Percentiles rank a stretch among this genome's conserved stretches.
Evolutionary conservation across 2,888 invertebrate species (phyloP).

Genomic region (Steromphala cineraria): DNA sequence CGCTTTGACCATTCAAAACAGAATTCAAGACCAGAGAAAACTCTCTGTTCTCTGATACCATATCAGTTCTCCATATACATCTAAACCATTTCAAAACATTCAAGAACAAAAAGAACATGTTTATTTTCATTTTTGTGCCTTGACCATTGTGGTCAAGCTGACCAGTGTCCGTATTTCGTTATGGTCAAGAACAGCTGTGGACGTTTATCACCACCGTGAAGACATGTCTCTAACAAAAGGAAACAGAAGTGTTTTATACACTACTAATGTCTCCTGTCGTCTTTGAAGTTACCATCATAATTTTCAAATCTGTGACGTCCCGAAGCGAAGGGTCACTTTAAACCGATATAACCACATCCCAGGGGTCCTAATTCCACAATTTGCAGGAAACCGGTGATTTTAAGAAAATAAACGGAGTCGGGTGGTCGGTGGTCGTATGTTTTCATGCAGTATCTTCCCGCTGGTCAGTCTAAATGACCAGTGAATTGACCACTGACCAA

Average conservation of each 20-base stretch:
- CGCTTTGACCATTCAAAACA: too few relatives aligned
- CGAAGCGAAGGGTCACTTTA: background rate
- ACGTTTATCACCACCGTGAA: background rate
- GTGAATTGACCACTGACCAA: background rate
- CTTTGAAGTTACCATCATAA: background rate
- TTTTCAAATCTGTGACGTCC: background rate
- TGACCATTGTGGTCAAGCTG: too few relatives aligned
- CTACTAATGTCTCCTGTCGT: background rate
- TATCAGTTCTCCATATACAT: too few relatives aligned
- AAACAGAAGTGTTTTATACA: background rate
- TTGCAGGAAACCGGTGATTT: background rate
- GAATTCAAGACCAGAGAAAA: too few relatives aligned
- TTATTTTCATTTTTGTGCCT: too few relatives aligned
- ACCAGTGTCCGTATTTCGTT: too few relatives aligned
- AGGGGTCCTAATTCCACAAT: background rate
- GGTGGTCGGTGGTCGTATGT: background rate
- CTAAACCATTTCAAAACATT: too few relatives aligned
- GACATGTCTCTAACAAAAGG: background rate
- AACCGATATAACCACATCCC: background rate
- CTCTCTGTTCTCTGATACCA: too few relatives aligned
- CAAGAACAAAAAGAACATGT: too few relatives aligned
- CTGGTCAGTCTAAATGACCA: background rate
- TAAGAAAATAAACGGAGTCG: constrained; percentile 6
- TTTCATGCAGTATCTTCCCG: background rate
- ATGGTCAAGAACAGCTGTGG: background rate